Base-by-base conservation (phyloP, 1,140 invertebrate species). In the Holcopasites calliopsidis region DNA sequence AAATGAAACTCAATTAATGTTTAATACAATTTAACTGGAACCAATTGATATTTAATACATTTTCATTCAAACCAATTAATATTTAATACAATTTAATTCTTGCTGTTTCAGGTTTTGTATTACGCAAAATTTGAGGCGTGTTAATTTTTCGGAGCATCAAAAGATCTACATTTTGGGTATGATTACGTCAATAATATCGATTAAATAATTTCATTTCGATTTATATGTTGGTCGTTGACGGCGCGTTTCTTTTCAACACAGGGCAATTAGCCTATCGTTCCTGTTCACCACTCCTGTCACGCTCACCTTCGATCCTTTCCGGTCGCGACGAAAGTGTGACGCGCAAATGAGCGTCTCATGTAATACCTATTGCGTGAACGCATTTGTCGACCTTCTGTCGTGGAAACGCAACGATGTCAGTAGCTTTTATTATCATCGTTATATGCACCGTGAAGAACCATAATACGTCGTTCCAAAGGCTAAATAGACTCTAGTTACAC, bases 371-470 rank as follows among this genome's bases (percentile, higher is more conserved):
- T 52, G 40, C 23, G 49, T 77, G 60, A 64, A 77, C 57, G 79
- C 75, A 77, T 77, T 77, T 42, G 54, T 62, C 60, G 60, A 83
- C 79, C 76, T 70, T n/a, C n/a, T 78, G 81, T 75, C 70, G 31
- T 64, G 60, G 70, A 40, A 77, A 82, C 70, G 50, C 38, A 11
- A 23, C 21, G 52, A 62, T 50, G 64, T 76, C 77, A 38, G 33
- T 76, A 52, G 66, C 77, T 80, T 62, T 61, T 80, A 76, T 81
- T 66, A 35, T 55, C 28, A 77, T 77, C 38, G 44, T 69, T 73
- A 68, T 66, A 68, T 18, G 50, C 50, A 64, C 47, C 23, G 21
- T 31, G 11, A 26, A 52, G n/a, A 13, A 16, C 73, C 40, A 33
- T 65, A 62, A 72, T 81, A 50, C 73, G 44, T 69, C 62, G 68